These are phyloP conservation scores for Coluber constrictor DNA, from an alignment of 2,797 vertebrate species.

Conservation along the genomic window DNA sequence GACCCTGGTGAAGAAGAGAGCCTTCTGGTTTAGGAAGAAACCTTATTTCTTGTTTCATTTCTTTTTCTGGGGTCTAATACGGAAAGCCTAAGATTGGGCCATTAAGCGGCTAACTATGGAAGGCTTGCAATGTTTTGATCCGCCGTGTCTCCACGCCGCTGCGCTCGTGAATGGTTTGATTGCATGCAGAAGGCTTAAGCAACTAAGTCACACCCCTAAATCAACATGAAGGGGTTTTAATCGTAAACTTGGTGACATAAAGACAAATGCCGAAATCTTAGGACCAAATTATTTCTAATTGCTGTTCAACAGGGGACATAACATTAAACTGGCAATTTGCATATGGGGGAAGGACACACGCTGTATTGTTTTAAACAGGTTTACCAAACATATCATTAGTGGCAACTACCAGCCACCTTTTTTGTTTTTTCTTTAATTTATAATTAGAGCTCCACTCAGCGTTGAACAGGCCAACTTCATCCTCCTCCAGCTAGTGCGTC, in stretches of 20 bases:
- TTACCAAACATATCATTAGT: slow-evolving; percentile 69
- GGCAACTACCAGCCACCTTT: slow-evolving; percentile 64
- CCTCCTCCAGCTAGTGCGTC: slow-evolving; percentile 11
- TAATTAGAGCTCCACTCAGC: slow-evolving; percentile 59
- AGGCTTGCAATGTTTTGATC: slow-evolving; percentile 30
- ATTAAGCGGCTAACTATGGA: neutral
- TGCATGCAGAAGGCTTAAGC: slow-evolving; percentile 59
- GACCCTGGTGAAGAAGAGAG: neutral
- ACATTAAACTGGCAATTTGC: slow-evolving; percentile 70
- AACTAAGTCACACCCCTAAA: slow-evolving; percentile 57
- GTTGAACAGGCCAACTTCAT: slow-evolving; percentile 16
- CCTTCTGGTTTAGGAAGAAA: neutral
- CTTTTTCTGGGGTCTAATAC: neutral
- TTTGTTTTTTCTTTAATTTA: slow-evolving; percentile 21
- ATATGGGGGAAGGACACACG: slow-evolving; percentile 65
- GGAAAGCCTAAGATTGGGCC: neutral
- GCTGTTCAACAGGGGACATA: slow-evolving; percentile 68
- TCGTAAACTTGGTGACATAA: slow-evolving; percentile 69
- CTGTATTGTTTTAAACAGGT: slow-evolving; percentile 73
- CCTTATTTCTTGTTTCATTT: neutral
- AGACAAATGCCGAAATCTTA: slow-evolving; percentile 71
- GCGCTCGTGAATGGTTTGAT: slow-evolving; percentile 62
- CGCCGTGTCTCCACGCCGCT: slow-evolving; percentile 6
- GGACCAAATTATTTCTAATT: slow-evolving; percentile 74
- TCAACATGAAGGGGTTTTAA: slow-evolving; percentile 56